Evolutionary conservation across 1,140 invertebrate genomes (phyloP), one percentile per base, ranked within the genome.

Genomic region (Andricus grossulariae): DNA sequence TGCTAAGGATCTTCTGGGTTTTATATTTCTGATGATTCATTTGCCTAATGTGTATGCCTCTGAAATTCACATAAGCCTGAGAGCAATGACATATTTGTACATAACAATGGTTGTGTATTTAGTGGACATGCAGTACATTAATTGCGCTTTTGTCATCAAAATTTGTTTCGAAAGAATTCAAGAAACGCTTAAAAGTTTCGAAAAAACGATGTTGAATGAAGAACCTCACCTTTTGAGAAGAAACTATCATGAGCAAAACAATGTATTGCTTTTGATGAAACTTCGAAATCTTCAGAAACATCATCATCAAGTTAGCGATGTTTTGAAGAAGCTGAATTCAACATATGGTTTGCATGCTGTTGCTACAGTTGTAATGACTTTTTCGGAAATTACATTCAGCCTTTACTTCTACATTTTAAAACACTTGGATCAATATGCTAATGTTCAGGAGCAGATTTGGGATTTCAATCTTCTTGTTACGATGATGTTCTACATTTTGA

Each of bases 331-430:
- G 15, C 18, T 90, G 0, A 91, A 91, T 55, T 19, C 79, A 0
- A 82, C 83, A 2, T 91, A 90, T 54, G 76, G 85, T 16, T n/a
- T 82, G 3, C 89, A 88, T 18, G 55, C 88, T 16, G 54, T 86
- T 15, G 71, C 84, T 0, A 74, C 84, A 0, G 79, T 89, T 5
- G 83, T 83, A 0, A 74, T 86, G 2, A 90, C 89, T 0, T 91
- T 91, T 51, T 80, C 79, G 1, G 84, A 88, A 50, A 75, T 88
- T 4, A 90, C 89, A 0, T 91, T 91, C 39, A 86, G 84, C 2
- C 70, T 90, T 7, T 91, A 90, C 50, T 91, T 90, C 76, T 88
- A 83, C 50, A 80, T 91, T 73, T 15, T 89, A 0, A 73, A 83
- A 10, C 16, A 21, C 39, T 54, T 73, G 2, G 60, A 70, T 5